Percentiles rank a stretch among this genome's conserved stretches.
Evolutionary conservation across 1,140 invertebrate genomes (phyloP).

Genomic region (Hylyphantes graminicola): DNA sequence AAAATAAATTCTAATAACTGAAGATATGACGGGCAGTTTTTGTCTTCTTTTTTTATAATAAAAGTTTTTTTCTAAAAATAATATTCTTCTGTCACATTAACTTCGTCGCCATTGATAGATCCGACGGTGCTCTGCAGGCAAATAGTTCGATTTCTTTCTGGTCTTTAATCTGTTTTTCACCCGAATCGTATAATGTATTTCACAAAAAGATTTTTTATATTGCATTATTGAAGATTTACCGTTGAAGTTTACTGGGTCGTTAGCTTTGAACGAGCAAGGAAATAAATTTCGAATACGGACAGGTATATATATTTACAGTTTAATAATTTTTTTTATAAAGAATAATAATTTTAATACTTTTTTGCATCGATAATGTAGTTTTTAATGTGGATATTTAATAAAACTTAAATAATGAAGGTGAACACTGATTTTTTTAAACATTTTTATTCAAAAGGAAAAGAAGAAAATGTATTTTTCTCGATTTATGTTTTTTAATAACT

Average conservation of each 20-base stretch:
- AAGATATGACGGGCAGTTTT: conserved; percentile 33
- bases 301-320: neutral
- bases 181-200: conserved; percentile 24
- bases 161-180: conserved; percentile 35
- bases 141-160: conserved; percentile 20
- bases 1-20: conserved; percentile 17
- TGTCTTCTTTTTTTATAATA: conserved; percentile 14
- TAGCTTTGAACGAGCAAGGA: conserved; percentile 2
- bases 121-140: conserved; percentile 23
- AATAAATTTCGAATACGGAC: conserved; percentile 26
- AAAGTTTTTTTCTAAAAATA: conserved; percentile 34
- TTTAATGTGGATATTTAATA: too few relatives aligned
- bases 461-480: too few relatives aligned
- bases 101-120: conserved; percentile 17
- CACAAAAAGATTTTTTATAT: neutral
- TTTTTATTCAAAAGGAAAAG: too few relatives aligned
- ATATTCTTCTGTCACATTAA: conserved; percentile 38
- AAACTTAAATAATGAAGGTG: too few relatives aligned
- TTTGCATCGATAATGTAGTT: too few relatives aligned
- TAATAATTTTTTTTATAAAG: too few relatives aligned
- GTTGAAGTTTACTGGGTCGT: conserved; percentile 28
- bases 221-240: conserved; percentile 18
- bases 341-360: too few relatives aligned
- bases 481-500: too few relatives aligned
- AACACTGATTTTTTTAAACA: too few relatives aligned